Base-by-base conservation (phyloP, 92 coral and sea anemone genomes). In the Micromussa lordhowensis region DNA sequence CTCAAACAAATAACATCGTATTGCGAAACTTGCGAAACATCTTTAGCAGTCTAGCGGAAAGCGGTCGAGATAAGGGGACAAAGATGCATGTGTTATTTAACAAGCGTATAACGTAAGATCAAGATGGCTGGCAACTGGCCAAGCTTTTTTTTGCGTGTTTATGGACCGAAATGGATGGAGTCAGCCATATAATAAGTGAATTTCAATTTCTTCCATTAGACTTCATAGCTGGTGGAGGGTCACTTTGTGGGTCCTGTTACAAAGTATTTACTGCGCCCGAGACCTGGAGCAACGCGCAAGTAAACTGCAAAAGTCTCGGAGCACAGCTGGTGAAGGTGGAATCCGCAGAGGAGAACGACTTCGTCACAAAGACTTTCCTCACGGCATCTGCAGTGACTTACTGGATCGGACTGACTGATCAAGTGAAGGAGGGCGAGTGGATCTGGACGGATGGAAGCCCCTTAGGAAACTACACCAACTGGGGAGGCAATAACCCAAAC, bases 341-440 rank as follows among this genome's bases (percentile, higher is more conserved):
- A 72, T 72, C 77, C 36, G 51, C 51, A 32, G 40, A 28, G 38
- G 77, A 72, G 26, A 72, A 72, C 49, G 48, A 32, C 14, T 72
- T 72, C 77, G 51, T 72, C 1, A 72, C 51, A 32, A 35, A 12
- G 48, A 48, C 81, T 3, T 51, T 77, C 38, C 63, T 53, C 63
- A 48, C 12, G 38, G 24, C 38, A 15, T 14, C 63, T 14, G 24
- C 24, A 30, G 59, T 1, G 14, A 17, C 38, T 28, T 77, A 77
- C 38, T 77, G 81, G 81, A 77, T 77, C 21, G 81, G 81, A 11
- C 34, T 77, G 40, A 77, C n/a, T 30, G 61, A 49, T 35, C 35
- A 48, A 15, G 36, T 10, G 28, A 3, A 77, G 4, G 63, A 77
- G 18, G 63, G 81, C 36, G 18, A 28, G 32, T 77, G 81, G 81